These are phyloP conservation scores for Drosophila prostipennis DNA, from an alignment of 2,888 invertebrate genomes.

Conservation along the genomic window DNA sequence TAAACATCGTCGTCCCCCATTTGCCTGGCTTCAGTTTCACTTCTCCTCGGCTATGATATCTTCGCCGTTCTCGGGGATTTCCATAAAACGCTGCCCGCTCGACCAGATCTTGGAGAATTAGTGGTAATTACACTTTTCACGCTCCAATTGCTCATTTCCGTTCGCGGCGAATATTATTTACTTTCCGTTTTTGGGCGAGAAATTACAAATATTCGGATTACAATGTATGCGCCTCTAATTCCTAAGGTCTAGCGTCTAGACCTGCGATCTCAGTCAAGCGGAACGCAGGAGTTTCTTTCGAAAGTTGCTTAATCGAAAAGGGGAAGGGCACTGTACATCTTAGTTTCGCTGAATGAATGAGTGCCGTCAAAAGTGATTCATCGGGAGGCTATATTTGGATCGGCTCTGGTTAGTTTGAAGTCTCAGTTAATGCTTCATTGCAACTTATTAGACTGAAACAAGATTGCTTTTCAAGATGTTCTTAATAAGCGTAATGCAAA, in stretches of 20 bases:
- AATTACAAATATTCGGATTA: slow-evolving; percentile 32
- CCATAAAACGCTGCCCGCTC: slow-evolving; percentile 51
- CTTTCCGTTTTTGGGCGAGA: slow-evolving; percentile 38
- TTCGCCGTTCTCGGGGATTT: slow-evolving; percentile 28
- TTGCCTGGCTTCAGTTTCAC: slow-evolving; percentile 40
- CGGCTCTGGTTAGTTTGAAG: not conserved
- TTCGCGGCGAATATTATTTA: slow-evolving; percentile 29
- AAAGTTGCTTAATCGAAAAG: slow-evolving; percentile 6
- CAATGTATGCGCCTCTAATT: slow-evolving; percentile 11
- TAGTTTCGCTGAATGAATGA: slow-evolving; percentile 7
- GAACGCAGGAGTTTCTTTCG: slow-evolving; percentile 24
- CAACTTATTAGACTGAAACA: not conserved
- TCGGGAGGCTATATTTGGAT: slow-evolving; percentile 5
- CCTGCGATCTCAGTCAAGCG: slow-evolving; percentile 29
- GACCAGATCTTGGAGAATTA: slow-evolving; percentile 51
- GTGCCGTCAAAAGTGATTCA: slow-evolving; percentile 11
- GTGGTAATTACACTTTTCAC: slow-evolving; percentile 68
- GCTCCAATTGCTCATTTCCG: slow-evolving; percentile 79
- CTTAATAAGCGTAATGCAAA: not conserved
- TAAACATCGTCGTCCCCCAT: slow-evolving; percentile 69
- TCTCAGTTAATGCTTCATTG: slow-evolving; percentile 8
- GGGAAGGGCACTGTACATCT: not conserved
- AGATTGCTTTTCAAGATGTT: not conserved
- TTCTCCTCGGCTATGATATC: slow-evolving; percentile 18
- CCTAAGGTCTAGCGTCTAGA: slow-evolving; percentile 27